A percentile compares a stretch with the other conserved stretches of the same genome.
Conservation (phyloP, 1,140 invertebrate species). For the Brachionus sp. region DNA sequence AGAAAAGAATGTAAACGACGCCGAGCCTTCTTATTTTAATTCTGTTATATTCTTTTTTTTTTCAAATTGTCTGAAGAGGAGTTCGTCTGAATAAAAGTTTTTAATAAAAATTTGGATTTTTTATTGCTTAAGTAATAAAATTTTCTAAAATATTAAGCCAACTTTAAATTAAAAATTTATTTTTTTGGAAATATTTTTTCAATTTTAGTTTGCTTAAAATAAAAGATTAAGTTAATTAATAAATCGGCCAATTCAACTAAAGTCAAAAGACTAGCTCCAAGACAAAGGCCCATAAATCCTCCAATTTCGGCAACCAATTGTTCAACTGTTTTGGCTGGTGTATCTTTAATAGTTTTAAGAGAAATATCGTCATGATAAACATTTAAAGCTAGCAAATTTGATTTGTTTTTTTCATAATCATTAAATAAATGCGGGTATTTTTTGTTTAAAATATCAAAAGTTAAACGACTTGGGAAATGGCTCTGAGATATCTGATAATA, state of each 20-base stretch:
- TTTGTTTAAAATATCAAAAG: not conserved
- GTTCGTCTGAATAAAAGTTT: no score
- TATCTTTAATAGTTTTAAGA: not conserved
- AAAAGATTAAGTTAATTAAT: not conserved
- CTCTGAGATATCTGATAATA: not conserved
- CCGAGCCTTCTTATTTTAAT: no score
- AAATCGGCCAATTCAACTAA: not conserved
- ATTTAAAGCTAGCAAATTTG: not conserved
- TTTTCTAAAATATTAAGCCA: no score
- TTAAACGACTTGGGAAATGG: not conserved
- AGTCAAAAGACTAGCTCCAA: not conserved
- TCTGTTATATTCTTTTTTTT: no score
- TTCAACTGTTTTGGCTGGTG: not conserved
- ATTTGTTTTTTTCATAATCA: not conserved
- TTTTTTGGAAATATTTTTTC: not conserved
- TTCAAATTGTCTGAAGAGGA: no score
- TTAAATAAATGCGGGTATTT: not conserved
- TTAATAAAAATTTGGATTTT: no score
- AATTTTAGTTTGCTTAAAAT: not conserved
- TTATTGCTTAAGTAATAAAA: no score
- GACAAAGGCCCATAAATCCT: not conserved
- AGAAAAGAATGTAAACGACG: no score
- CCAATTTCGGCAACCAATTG: not conserved
- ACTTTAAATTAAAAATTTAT: not conserved
- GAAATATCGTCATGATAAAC: constrained; percentile 20